Evolutionary conservation across 2,888 invertebrate genomes (phyloP).

Genomic region (Aelia acuminata): DNA sequence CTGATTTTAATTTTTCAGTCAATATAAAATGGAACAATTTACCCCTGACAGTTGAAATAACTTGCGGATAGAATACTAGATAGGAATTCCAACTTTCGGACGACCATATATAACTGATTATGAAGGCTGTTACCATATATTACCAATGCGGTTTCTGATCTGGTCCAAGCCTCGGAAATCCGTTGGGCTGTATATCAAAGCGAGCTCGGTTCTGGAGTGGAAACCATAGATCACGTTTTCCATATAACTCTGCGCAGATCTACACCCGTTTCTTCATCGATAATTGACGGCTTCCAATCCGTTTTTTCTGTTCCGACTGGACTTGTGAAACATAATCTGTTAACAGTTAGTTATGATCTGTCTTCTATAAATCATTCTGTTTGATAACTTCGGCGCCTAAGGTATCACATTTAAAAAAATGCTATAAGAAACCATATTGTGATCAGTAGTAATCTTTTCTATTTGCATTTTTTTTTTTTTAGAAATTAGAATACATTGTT

Average conservation of each 20-base stretch:
- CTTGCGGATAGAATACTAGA: background rate
- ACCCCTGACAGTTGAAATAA: background rate
- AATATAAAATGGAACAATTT: background rate
- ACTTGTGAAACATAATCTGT: constrained; percentile 3
- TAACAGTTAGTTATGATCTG: background rate
- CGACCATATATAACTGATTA: background rate
- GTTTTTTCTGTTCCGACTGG: background rate
- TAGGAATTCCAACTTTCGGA: background rate
- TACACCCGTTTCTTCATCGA: background rate
- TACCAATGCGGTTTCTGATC: background rate
- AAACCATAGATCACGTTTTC: background rate
- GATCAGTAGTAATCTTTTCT: too few species aligned
- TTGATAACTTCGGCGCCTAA: background rate
- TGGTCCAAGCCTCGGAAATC: background rate
- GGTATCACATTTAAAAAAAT: background rate
- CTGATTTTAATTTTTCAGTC: too few species aligned
- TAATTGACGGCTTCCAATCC: constrained; percentile 28
- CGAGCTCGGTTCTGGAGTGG: background rate
- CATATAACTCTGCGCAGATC: background rate
- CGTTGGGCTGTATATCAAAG: background rate
- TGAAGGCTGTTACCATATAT: too few species aligned
- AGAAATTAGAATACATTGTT: too few species aligned
- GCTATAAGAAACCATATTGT: too few species aligned
- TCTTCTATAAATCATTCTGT: background rate
- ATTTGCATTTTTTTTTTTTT: too few species aligned